Conservation (phyloP, 2,113 vertebrate genomes). For the Oriolus oriolus region DNA sequence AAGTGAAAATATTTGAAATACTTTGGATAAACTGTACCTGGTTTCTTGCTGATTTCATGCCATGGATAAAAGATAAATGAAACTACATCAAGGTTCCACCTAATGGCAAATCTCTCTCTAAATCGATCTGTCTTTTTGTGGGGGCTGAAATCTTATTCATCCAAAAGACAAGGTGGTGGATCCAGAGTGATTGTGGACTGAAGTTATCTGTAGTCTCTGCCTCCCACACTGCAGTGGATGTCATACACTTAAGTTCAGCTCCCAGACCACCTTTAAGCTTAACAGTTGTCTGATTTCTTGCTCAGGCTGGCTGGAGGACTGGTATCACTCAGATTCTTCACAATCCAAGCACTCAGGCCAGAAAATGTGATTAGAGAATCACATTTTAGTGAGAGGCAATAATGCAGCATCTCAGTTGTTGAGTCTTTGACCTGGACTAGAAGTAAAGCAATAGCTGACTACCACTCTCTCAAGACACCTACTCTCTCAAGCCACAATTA, state of each 20-base stretch:
- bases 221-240: background rate
- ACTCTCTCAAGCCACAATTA: background rate
- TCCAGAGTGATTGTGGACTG: background rate
- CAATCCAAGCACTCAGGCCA: background rate
- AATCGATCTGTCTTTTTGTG: background rate
- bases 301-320: background rate
- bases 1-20: constrained; percentile 39
- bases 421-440: background rate
- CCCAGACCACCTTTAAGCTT: background rate
- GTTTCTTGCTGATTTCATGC: background rate
- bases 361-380: background rate
- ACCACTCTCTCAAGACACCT: background rate
- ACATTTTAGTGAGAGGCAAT: background rate
- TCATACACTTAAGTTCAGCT: background rate
- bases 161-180: background rate
- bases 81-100: background rate
- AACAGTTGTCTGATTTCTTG: background rate
- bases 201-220: background rate
- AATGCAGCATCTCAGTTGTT: background rate
- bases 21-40: background rate
- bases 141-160: background rate
- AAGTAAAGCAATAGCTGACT: background rate
- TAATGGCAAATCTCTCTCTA: background rate
- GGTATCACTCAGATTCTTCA: background rate
- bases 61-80: background rate